phyloP scores from a whole-genome alignment of 1,140 invertebrate species.

The Solenopsis invicta region DNA sequence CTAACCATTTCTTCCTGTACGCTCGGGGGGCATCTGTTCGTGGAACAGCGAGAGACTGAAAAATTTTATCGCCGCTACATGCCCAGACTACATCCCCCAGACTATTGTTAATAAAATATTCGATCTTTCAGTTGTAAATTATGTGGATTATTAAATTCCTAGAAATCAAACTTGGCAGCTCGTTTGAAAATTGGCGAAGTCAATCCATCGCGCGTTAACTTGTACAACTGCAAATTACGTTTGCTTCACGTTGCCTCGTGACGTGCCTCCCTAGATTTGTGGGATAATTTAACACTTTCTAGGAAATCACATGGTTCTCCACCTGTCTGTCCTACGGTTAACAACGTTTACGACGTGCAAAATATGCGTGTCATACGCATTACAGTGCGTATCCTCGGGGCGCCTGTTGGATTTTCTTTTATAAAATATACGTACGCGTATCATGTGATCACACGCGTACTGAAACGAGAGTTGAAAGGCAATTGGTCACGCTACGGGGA shows the following conservation, averaged over 20 bases:
- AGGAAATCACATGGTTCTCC: slow-evolving; percentile 10
- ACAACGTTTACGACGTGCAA: neutral
- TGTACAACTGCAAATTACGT: neutral
- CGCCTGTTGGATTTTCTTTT: neutral
- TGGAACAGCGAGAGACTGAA: neutral
- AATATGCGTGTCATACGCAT: slow-evolving; percentile 22
- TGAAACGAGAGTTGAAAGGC: slow-evolving; percentile 29
- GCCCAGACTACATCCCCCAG: neutral
- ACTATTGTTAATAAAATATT: neutral
- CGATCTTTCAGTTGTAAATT: neutral
- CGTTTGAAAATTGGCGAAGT: neutral
- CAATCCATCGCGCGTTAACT: neutral
- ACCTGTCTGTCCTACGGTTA: neutral
- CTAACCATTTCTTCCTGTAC: slow-evolving; percentile 47
- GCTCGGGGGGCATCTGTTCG: slow-evolving; percentile 19
- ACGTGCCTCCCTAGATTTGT: neutral
- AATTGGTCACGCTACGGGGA: slow-evolving; percentile 52
- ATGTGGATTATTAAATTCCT: neutral
- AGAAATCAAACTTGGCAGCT: neutral
- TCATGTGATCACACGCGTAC: neutral
- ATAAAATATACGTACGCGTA: slow-evolving; percentile 8
- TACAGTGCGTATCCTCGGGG: neutral
- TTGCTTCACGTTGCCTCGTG: neutral
- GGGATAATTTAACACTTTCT: slow-evolving; percentile 29
- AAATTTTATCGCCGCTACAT: neutral